Conservation (phyloP, 2,113 vertebrate genomes). For the Scopus umbretta region DNA sequence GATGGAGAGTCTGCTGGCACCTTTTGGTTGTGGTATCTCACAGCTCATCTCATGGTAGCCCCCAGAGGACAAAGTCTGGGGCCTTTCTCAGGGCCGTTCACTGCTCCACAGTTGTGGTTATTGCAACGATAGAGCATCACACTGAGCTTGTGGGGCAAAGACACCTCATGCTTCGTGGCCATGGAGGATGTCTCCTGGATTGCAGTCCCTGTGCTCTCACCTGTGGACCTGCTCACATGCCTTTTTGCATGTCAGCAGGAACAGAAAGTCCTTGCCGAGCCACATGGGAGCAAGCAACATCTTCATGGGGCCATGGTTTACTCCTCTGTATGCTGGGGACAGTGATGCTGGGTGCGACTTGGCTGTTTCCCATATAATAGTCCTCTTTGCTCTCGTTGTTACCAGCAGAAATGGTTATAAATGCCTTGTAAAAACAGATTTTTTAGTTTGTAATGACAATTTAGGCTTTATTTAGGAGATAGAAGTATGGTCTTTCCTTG, state of each 20-base stretch:
- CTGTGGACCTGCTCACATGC: not conserved
- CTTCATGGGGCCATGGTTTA: not conserved
- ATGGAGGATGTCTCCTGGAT: fast-evolving
- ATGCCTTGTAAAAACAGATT: not conserved
- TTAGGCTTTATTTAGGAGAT: not conserved
- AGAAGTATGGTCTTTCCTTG: not conserved
- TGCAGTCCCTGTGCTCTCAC: not conserved
- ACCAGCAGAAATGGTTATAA: not conserved
- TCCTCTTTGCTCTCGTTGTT: not conserved
- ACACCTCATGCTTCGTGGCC: not conserved
- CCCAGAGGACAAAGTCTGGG: not conserved
- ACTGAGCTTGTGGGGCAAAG: not conserved
- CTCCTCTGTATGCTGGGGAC: not conserved
- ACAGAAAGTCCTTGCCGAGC: not conserved
- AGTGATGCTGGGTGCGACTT: fast-evolving
- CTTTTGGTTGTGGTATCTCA: not conserved
- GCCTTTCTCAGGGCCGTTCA: not conserved
- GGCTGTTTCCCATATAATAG: fast-evolving
- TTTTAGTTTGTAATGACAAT: not conserved
- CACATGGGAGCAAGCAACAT: fast-evolving
- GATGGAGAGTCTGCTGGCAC: not conserved
- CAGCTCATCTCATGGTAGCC: not conserved
- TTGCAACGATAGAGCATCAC: not conserved
- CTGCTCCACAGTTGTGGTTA: fast-evolving
- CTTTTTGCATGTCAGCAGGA: not conserved